These are phyloP conservation scores for Cheiracanthium punctorium DNA, from an alignment of 2,888 invertebrate genomes.

Conservation along the genomic window DNA sequence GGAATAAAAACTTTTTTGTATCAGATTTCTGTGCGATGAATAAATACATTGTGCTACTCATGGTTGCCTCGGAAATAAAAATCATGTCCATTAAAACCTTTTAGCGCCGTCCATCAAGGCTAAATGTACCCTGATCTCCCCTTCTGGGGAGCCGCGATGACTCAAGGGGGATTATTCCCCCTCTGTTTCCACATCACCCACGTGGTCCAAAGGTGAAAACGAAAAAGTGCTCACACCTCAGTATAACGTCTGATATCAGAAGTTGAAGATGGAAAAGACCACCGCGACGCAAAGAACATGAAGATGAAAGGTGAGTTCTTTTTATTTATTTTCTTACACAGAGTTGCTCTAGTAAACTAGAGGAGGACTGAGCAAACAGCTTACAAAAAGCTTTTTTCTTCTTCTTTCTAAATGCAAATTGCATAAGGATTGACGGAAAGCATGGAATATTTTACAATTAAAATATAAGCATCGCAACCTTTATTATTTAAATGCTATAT, in stretches of 20 bases:
- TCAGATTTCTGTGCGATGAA: background rate
- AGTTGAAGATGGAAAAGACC: background rate
- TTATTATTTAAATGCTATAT: no score
- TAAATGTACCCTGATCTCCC: background rate
- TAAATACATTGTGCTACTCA: background rate
- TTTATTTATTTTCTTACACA: no score
- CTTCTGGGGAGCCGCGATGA: background rate
- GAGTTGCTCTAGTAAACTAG: no score
- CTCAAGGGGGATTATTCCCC: constrained; percentile 4
- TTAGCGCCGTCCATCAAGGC: background rate
- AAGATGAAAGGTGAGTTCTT: background rate
- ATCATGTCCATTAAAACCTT: constrained; percentile 8
- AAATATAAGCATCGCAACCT: no score
- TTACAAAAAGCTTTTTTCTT: no score
- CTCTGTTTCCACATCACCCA: background rate
- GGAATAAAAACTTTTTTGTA: no score
- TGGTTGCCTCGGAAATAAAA: background rate
- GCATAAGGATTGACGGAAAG: no score
- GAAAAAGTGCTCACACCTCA: background rate
- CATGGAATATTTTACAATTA: no score
- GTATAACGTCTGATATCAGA: background rate
- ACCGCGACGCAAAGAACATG: background rate
- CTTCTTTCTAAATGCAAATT: no score
- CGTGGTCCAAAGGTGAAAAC: constrained; percentile 15
- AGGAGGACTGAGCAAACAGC: no score